Conservation (phyloP, 2,113 vertebrate species). For the Percopsis transmontana region DNA sequence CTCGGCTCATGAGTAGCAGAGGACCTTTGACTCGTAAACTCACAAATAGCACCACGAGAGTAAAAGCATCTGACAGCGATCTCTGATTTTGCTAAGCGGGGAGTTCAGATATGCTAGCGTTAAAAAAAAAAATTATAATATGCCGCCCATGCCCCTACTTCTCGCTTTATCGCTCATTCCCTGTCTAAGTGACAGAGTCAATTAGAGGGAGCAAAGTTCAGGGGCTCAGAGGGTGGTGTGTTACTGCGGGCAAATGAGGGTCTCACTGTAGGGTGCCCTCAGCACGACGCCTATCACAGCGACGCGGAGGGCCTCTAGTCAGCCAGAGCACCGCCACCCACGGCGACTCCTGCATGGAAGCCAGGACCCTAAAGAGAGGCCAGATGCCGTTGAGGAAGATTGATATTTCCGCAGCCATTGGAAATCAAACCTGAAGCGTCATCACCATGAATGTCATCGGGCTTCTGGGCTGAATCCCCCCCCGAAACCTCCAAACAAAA, state of each 20-base stretch:
- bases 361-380: constrained; percentile 27
- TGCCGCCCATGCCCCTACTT: constrained; percentile 45
- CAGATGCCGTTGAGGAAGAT: constrained; percentile 29
- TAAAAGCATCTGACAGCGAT: constrained; percentile 69
- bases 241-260: constrained; percentile 71
- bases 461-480: constrained; percentile 1
- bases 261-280: constrained; percentile 53
- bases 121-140: constrained; percentile 34
- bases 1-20: constrained; percentile 51
- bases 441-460: not conserved
- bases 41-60: constrained; percentile 66
- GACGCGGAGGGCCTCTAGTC: constrained; percentile 59
- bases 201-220: constrained; percentile 65
- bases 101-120: constrained; percentile 54
- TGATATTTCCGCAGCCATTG: constrained; percentile 31
- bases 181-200: constrained; percentile 65
- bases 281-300: constrained; percentile 59
- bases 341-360: constrained; percentile 38
- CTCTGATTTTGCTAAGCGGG: constrained; percentile 63
- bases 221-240: constrained; percentile 53
- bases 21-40: constrained; percentile 64
- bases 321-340: constrained; percentile 52
- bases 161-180: constrained; percentile 49
- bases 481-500: constrained; percentile 24
- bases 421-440: constrained; percentile 40